A percentile compares a stretch with the other conserved stretches of the same genome.
Evolutionary conservation across 2,113 vertebrate genomes (phyloP).

Genomic region (Amia ocellicauda): DNA sequence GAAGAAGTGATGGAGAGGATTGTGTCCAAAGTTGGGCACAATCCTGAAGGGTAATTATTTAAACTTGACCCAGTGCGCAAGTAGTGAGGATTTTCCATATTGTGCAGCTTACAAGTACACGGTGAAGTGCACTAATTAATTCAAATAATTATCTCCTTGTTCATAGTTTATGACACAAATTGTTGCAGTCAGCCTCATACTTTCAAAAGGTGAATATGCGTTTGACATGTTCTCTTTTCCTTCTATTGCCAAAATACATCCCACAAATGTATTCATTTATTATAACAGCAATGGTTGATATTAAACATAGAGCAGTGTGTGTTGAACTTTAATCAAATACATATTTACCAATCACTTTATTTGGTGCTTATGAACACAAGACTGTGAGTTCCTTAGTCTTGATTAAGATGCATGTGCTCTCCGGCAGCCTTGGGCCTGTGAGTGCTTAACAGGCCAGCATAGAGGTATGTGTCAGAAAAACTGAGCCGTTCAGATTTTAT

Average conservation of each 20-base stretch:
- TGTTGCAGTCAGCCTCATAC: not conserved
- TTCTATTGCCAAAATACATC: not conserved
- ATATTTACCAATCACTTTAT: too few species aligned
- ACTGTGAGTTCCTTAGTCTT: not conserved
- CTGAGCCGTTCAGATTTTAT: not conserved
- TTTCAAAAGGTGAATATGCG: slow-evolving; percentile 13
- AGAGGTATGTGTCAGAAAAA: not conserved
- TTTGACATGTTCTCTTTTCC: not conserved
- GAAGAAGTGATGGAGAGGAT: slow-evolving; percentile 92
- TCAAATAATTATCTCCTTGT: slow-evolving; percentile 19
- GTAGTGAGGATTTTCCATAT: too few species aligned
- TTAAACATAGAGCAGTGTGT: too few species aligned
- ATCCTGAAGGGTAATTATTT: slow-evolving; percentile 78
- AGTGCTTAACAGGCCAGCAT: not conserved
- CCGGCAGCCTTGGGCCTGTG: not conserved
- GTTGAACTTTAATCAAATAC: too few species aligned
- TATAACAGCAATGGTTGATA: not conserved
- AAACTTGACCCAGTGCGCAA: too few species aligned
- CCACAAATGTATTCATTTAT: too few species aligned
- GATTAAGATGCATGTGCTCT: not conserved
- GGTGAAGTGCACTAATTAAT: not conserved
- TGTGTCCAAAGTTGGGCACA: slow-evolving; percentile 75
- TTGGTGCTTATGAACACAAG: not conserved
- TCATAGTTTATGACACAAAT: slow-evolving; percentile 10
- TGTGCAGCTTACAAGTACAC: too few species aligned